Evolutionary conservation across 2,888 invertebrate genomes (phyloP).

Genomic region (Callyntrura guangdongensis): DNA sequence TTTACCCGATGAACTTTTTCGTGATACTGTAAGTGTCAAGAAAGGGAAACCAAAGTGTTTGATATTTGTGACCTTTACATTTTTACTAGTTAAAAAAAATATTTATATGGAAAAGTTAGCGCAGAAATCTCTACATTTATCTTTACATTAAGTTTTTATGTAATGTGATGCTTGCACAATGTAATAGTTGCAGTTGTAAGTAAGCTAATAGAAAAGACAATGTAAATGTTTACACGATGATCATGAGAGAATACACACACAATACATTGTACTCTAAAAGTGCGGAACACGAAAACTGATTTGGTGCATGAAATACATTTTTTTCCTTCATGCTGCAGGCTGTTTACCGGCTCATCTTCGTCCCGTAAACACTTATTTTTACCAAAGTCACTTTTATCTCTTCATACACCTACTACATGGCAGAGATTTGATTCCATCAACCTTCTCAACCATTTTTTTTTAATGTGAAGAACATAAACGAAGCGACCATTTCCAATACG

Average conservation of each 20-base stretch:
- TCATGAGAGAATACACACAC: constrained; percentile 4
- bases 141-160: not conserved
- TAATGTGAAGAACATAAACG: too few species aligned
- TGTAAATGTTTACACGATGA: not conserved
- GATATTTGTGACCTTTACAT: constrained; percentile 1
- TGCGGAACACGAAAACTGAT: constrained; percentile 6
- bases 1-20: constrained; percentile 1
- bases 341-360: constrained; percentile 31
- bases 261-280: too few species aligned
- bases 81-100: not conserved
- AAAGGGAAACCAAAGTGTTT: constrained; percentile 12
- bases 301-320: not conserved
- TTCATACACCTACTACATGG: not conserved
- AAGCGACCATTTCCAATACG: too few species aligned
- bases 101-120: not conserved
- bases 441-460: not conserved
- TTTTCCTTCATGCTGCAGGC: constrained; percentile 11
- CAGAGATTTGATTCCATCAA: not conserved
- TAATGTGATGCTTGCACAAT: not conserved
- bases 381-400: not conserved
- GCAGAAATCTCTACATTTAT: constrained; percentile 35
- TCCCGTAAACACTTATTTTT: not conserved
- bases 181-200: too few species aligned
- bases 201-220: constrained; percentile 1
- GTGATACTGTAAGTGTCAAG: too few species aligned